A percentile compares a stretch with the other conserved stretches of the same genome.
Conservation (phyloP, 2,888 invertebrate genomes). For the Acrobasis suavella region DNA sequence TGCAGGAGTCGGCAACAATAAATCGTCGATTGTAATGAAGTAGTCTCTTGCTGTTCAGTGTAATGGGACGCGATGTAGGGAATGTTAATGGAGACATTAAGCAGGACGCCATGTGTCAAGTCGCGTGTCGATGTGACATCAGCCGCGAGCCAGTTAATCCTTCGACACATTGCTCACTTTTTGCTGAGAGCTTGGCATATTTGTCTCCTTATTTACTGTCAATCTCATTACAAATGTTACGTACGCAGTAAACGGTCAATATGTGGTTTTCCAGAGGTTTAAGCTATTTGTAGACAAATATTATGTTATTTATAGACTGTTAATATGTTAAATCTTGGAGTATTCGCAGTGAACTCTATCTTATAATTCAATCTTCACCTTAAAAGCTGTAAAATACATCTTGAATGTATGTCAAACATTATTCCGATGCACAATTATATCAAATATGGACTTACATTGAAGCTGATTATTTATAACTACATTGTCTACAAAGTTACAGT, state of each 20-base stretch:
- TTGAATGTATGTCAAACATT: not conserved
- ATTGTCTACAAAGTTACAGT: not conserved
- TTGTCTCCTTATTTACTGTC: constrained; percentile 54
- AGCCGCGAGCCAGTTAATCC: constrained; percentile 55
- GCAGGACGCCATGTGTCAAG: constrained; percentile 63
- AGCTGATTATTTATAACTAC: not conserved
- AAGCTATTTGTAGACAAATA: not conserved
- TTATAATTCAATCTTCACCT: not conserved
- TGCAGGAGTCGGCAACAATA: constrained; percentile 25
- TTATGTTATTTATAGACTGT: not conserved
- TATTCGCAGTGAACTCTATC: not conserved
- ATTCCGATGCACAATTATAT: not conserved
- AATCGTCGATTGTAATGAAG: constrained; percentile 22
- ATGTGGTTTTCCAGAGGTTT: not conserved
- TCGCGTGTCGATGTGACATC: constrained; percentile 71
- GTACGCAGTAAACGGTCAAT: not conserved
- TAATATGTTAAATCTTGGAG: not conserved
- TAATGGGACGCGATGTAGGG: constrained; percentile 12
- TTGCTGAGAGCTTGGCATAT: constrained; percentile 43
- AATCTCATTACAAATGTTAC: constrained; percentile 43
- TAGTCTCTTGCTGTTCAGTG: constrained; percentile 31
- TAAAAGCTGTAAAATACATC: not conserved
- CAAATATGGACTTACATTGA: not conserved
- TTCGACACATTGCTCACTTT: constrained; percentile 51
- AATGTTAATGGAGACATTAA: constrained; percentile 58